Base-by-base conservation (phyloP, 2,797 vertebrate genomes). In the Tauraco hartlaubi region DNA sequence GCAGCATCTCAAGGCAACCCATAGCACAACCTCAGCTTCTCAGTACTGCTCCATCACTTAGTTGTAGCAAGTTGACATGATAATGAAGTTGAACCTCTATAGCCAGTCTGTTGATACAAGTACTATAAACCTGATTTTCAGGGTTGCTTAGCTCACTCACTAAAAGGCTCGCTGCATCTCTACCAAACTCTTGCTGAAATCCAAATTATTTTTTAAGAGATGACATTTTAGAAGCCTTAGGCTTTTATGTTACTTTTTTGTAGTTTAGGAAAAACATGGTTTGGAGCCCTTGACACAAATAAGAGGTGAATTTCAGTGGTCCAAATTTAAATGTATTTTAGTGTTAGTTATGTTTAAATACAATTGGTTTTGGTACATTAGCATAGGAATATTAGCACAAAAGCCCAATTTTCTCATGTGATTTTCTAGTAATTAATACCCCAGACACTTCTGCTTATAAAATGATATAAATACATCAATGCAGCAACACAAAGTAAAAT, bases 251-350 rank as follows among this genome's bases (percentile, higher is more conserved):
- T 89, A 75, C 43, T 41, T 41, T 35, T 51, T 43, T 41, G 15
- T 43, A 56, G 71, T 88, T 88, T 39, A 78, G 49, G 64, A 74
- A 22, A 43, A 64, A 9, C 4, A 12, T 52, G 9, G 22, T 77
- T 85, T 74, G 85, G 41, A 95, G 56, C 19, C 41, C 49, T 88
- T 91, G 75, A 80, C 72, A 90, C 26, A 88, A 92, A 63, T 9
- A 76, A 39, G 18, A 80, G 10, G 44, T 85, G 37, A 63, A 67
- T 64, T 80, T 77, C 78, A 72, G 28, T 54, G 33, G 26, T 88
- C 9, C 15, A 10, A 59, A n/a, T 80, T 80, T 74, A 83, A 90
- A 83, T 56, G 16, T 77, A 68, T 74, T 92, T 85, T 77, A 67
- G 12, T 61, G 20, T 69, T 69, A 82, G 31, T 25, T 13, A 56